Evolutionary conservation across 2,888 invertebrate species (phyloP).

Genomic region (Conistra vaccinii): DNA sequence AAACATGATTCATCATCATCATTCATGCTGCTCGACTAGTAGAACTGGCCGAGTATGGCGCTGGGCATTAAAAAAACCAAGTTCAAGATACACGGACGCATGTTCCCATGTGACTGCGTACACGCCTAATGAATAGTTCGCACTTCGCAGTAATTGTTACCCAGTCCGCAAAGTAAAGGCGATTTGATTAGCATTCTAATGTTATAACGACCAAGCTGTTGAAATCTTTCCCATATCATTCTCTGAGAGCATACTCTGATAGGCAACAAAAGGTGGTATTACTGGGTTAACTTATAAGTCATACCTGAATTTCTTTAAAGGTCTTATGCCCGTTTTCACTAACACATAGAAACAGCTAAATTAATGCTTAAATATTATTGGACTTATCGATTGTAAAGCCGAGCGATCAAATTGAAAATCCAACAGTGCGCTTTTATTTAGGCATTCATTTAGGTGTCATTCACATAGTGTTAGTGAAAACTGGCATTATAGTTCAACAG

Average conservation of each 20-base stretch:
- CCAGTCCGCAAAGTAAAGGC: conserved; percentile 29
- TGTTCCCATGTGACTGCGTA: conserved; percentile 14
- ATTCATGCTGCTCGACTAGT: not conserved
- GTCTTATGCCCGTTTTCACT: not conserved
- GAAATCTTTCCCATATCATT: conserved; percentile 12
- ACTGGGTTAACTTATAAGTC: too few species aligned
- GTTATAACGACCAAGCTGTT: conserved; percentile 2
- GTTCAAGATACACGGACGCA: conserved; percentile 12
- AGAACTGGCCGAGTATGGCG: not conserved
- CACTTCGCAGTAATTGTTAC: conserved; percentile 42
- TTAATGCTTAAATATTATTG: not conserved
- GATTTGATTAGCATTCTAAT: conserved; percentile 40
- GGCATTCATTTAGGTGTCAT: not conserved
- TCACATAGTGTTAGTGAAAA: not conserved
- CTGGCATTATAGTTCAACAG: not conserved
- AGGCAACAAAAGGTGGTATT: not conserved
- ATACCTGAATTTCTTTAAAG: not conserved
- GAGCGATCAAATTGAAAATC: not conserved
- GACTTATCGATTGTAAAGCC: not conserved
- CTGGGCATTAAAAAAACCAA: not conserved
- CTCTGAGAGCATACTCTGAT: not conserved
- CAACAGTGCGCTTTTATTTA: not conserved
- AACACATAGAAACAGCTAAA: not conserved
- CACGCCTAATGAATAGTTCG: conserved; percentile 51
- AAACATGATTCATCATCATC: not conserved